Percentiles rank a stretch among this genome's conserved stretches.
These are phyloP conservation scores for Adrianichthys oophorus DNA, from an alignment of 2,797 vertebrate genomes.

Conservation along the genomic window DNA sequence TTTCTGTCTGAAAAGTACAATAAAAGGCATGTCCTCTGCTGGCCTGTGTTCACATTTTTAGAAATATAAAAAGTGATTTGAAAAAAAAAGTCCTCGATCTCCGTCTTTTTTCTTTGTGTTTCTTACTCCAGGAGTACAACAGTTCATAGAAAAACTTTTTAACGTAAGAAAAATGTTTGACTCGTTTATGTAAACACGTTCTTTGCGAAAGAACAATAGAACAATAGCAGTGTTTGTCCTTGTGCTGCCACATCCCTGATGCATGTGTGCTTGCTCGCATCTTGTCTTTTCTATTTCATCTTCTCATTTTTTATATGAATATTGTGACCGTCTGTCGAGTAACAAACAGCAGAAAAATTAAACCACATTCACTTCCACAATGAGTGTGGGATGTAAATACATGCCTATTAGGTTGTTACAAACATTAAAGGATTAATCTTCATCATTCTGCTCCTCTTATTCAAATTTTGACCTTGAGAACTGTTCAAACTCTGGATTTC, in stretches of 20 bases:
- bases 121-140: background rate
- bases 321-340: background rate
- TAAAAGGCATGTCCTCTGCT: slow-evolving; percentile 66
- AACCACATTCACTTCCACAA: background rate
- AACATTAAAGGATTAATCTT: background rate
- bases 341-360: background rate
- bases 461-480: too few species aligned
- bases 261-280: slow-evolving; percentile 17
- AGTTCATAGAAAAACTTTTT: background rate
- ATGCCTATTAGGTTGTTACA: slow-evolving; percentile 10
- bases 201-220: slow-evolving; percentile 62
- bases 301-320: slow-evolving; percentile 7
- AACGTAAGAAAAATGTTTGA: slow-evolving; percentile 9
- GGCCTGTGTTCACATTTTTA: slow-evolving; percentile 48
- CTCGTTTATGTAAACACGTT: slow-evolving; percentile 43
- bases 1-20: slow-evolving; percentile 73
- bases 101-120: slow-evolving; percentile 5
- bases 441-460: too few species aligned
- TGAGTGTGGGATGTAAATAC: too few species aligned
- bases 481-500: too few species aligned
- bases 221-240: slow-evolving; percentile 55
- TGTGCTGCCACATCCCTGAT: slow-evolving; percentile 42
- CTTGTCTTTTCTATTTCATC: slow-evolving; percentile 7
- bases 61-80: slow-evolving; percentile 7
- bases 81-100: background rate